Percentiles rank a stretch among this genome's conserved stretches.
Conservation (phyloP, 2,113 vertebrate species). For the Myiagra hebetior region DNA sequence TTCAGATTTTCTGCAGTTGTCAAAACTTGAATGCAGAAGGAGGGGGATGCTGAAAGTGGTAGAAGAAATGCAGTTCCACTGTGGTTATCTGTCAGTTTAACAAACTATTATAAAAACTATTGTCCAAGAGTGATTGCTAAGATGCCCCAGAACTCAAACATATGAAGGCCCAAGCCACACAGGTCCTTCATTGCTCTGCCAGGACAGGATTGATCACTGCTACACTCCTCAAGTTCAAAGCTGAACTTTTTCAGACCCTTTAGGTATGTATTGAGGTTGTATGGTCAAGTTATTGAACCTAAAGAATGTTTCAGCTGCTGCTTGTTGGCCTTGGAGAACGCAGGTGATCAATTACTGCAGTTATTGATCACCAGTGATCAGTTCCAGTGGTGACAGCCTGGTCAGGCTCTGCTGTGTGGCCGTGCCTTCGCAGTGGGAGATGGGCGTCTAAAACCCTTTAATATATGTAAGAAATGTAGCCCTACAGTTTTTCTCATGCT, state of each 20-base stretch:
- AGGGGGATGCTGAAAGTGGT: neutral
- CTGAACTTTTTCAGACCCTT: neutral
- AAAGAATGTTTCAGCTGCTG: accelerated
- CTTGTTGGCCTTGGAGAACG: accelerated
- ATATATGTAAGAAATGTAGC: neutral
- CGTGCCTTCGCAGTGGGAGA: accelerated
- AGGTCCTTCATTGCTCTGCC: neutral
- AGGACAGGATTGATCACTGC: neutral
- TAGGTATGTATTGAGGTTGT: neutral
- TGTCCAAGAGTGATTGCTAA: neutral
- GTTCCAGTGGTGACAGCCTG: neutral
- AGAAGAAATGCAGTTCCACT: neutral
- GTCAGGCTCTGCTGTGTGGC: neutral
- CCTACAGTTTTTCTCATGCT: conserved; percentile 25
- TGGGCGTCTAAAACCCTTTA: neutral
- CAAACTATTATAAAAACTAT: neutral
- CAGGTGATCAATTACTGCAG: neutral
- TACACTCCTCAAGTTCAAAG: neutral
- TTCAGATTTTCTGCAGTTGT: neutral
- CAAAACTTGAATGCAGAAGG: neutral
- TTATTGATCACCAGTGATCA: neutral
- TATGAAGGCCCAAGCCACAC: accelerated
- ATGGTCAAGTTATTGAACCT: neutral
- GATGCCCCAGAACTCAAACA: neutral
- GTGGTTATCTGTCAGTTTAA: neutral